Percentiles rank a stretch among this genome's conserved stretches.
Evolutionary conservation across 2,888 invertebrate species (phyloP).

Genomic region (Malthinus seriepunctatus): DNA sequence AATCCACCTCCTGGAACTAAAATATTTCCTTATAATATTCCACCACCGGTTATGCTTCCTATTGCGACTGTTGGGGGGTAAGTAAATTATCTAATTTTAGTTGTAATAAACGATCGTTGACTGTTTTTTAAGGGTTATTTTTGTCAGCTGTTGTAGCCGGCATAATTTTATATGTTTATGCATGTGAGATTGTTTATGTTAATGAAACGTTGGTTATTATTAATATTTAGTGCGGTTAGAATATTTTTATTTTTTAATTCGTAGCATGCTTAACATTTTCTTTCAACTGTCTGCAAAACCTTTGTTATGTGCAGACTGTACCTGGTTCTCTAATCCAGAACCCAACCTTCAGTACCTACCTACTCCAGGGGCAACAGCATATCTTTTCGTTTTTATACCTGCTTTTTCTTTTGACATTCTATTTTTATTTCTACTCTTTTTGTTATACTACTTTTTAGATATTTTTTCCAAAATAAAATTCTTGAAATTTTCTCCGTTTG

Average conservation of each 20-base stretch:
- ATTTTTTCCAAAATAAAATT: too few relatives aligned
- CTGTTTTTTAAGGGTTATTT: constrained; percentile 8
- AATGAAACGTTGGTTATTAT: background rate
- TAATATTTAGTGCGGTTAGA: background rate
- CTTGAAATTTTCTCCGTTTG: too few relatives aligned
- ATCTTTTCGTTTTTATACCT: constrained; percentile 19
- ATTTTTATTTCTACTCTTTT: constrained; percentile 5
- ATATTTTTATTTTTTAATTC: background rate
- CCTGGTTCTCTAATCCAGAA: constrained; percentile 40
- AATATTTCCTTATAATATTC: constrained; percentile 72
- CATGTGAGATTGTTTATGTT: constrained; percentile 11
- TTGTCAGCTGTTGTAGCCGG: constrained; percentile 9
- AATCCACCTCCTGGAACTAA: constrained; percentile 66
- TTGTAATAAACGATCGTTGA: background rate
- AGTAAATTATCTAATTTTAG: constrained; percentile 36
- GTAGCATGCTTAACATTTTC: background rate
- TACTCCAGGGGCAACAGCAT: constrained; percentile 13
- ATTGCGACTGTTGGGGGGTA: constrained; percentile 46
- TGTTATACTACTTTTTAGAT: too few relatives aligned
- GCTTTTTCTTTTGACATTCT: constrained; percentile 6
- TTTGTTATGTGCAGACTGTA: constrained; percentile 41
- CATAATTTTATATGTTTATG: constrained; percentile 5
- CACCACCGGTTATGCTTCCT: constrained; percentile 58
- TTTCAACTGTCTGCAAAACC: constrained; percentile 23
- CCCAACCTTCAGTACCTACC: constrained; percentile 32